Base-by-base conservation (phyloP, 1,140 invertebrate genomes). In the Drosophila mayri region DNA sequence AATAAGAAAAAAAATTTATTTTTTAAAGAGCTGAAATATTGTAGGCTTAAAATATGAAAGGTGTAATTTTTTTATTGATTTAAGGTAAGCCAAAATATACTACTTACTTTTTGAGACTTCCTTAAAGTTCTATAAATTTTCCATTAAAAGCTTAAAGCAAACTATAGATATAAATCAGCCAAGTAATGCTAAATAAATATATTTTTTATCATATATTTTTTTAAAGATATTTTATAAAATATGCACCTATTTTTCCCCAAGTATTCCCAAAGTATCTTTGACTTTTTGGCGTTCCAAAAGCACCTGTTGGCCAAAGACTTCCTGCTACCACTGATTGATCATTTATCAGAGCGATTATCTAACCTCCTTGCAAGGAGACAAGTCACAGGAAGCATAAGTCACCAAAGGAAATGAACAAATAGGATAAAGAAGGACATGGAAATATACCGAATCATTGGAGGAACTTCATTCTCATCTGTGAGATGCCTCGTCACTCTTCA, bases 221-320 rank as follows among this genome's bases (percentile, higher is more conserved):
- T 25, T 25, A 25, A 22, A 22, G 22, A 22, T 25, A 25, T 25
- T 25, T 25, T 25, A 4, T 25, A 25, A 25, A 25, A 25, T 25
- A 22, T 25, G 25, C 25, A 25, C 4, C 4, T 5, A 25, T 0
- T 52, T 30, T 52, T 52, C 6, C 11, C 12, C 16, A 0, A 38
- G 12, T 54, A 37, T 16, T 37, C 16, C 5, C 12, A n/a, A 18
- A 32, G 7, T 16, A 12, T 41, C 9, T 22, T 8, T 64, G 2
- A 43, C 14, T 57, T 30, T 1, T 25, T 40, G 16, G 7, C 18
- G 8, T 40, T 40, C 14, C 14, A 10, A 37, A 20, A 41, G 22
- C 61, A 64, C 64, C 64, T 64, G 64, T 67, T 47, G 44, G 18
- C n/a, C 9, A 49, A 28, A 76, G 28, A 73, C 65, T 49, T 73